These are phyloP conservation scores for Mobula birostris DNA, from an alignment of 2,113 vertebrate genomes.

Conservation along the genomic window DNA sequence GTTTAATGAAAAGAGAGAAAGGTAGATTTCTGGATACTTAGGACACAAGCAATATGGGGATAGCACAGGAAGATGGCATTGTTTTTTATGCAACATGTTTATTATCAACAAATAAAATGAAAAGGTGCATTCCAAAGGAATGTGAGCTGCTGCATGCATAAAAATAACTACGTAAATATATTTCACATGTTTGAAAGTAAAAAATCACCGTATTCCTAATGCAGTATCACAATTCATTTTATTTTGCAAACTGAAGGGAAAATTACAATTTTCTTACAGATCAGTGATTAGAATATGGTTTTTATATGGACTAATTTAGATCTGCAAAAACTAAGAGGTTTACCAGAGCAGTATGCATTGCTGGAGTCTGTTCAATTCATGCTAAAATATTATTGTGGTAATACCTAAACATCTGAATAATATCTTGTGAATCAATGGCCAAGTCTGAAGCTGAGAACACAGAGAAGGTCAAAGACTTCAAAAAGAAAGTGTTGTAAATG, in stretches of 20 bases:
- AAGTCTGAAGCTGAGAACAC: not conserved
- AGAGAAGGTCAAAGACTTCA: not conserved
- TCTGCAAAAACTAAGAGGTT: not conserved
- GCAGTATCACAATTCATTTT: not conserved
- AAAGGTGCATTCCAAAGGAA: not conserved
- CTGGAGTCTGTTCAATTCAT: not conserved
- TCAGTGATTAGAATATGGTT: not conserved
- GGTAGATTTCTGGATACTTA: no score
- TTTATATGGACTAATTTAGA: not conserved
- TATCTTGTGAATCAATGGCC: not conserved
- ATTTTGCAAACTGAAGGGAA: not conserved
- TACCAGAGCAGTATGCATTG: not conserved
- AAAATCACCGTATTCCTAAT: not conserved
- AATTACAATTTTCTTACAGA: not conserved
- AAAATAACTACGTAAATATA: not conserved
- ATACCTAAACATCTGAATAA: not conserved
- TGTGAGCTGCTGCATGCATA: not conserved
- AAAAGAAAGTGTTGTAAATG: no score
- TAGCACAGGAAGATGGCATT: no score
- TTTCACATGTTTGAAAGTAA: not conserved
- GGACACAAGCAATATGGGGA: no score
- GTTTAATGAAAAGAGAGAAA: no score
- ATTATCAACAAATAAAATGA: not conserved
- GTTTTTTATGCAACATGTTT: not conserved
- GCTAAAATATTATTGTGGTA: not conserved